Evolutionary conservation across 2,888 invertebrate genomes (phyloP), one percentile per base, ranked within the genome.

Genomic region (Alloplasta piceator): DNA sequence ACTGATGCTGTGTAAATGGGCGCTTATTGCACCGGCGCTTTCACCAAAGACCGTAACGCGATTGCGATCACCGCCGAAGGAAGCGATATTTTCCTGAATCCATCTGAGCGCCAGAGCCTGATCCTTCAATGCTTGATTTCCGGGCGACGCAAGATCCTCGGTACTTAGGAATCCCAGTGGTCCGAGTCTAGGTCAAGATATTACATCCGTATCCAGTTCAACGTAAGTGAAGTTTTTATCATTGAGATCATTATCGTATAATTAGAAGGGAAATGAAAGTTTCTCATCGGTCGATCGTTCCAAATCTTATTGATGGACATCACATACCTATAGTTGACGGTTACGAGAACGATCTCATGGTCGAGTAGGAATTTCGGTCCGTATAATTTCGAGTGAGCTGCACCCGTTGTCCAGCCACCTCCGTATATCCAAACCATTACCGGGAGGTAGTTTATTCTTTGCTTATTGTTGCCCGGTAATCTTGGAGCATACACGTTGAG

Each of bases 301-400:
- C 26, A 3, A 26, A 26, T 26, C 1, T 26, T 26, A 1, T 26
- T 26, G 3, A 26, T 3, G 3, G 3, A 26, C 26, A 10, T 48
- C 5, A 10, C 12, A 9, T 78, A 92, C 91, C 96, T 94, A 87
- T 95, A 96, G 87, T 96, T 96, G 0, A 94, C 93, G 4, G 95
- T 94, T 0, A 96, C 96, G 6, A 96, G 93, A 7, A 96, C 90
- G 0, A 96, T 93, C 85, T 96, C 95, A 82, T 94, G 94, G 84
- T 96, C 96, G 58, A 96, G 91, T 0, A 96, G 91, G 85, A 94
- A 94, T 81, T 96, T 94, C 0, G 96, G 96, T 0, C 95, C 95
- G 86, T 96, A 96, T 92, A 94, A 95, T 1, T 92, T 89, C 0
- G 94, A 94, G 63, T 95, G 41, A 41, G 9, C 9, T n/a, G 43